These are phyloP conservation scores for Drosophila basisetae DNA, from an alignment of 2,888 invertebrate species.

Conservation along the genomic window DNA sequence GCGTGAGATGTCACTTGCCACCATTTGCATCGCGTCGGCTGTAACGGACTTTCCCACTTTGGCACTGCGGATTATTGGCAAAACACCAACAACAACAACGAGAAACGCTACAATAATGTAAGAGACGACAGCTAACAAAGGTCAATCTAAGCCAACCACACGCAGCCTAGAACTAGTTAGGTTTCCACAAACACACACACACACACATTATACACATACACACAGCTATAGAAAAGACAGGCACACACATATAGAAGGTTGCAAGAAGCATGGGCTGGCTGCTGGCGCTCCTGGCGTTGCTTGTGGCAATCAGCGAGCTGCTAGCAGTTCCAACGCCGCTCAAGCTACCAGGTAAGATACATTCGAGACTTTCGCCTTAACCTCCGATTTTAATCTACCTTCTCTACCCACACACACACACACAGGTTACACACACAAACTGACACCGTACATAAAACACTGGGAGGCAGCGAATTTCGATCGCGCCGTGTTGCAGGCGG, in stretches of 20 bases:
- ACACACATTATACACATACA: constrained; percentile 25
- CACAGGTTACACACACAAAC: constrained; percentile 87
- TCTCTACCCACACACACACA: background rate
- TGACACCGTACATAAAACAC: constrained; percentile 92
- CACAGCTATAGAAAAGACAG: constrained; percentile 14
- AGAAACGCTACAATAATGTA: constrained; percentile 71
- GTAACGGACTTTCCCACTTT: constrained; percentile 54
- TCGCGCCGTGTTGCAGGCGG: constrained; percentile 84
- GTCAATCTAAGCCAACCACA: constrained; percentile 62
- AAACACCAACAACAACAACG: constrained; percentile 12
- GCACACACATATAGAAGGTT: constrained; percentile 33
- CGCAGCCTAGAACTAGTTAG: constrained; percentile 78
- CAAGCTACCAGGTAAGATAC: constrained; percentile 83
- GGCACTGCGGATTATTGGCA: constrained; percentile 48
- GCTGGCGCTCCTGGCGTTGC: constrained; percentile 84
- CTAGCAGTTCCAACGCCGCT: constrained; percentile 85
- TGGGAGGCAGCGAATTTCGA: constrained; percentile 93
- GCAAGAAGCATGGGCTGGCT: constrained; percentile 84
- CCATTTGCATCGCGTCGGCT: constrained; percentile 28
- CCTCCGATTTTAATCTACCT: background rate
- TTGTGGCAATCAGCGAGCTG: constrained; percentile 83
- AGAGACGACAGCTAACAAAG: constrained; percentile 59
- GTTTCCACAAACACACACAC: constrained; percentile 59
- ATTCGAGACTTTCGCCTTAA: constrained; percentile 10
- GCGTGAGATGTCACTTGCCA: constrained; percentile 63